These are phyloP conservation scores for Porites divaricata DNA, from an alignment of 92 coral and sea anemone species.

Conservation along the genomic window DNA sequence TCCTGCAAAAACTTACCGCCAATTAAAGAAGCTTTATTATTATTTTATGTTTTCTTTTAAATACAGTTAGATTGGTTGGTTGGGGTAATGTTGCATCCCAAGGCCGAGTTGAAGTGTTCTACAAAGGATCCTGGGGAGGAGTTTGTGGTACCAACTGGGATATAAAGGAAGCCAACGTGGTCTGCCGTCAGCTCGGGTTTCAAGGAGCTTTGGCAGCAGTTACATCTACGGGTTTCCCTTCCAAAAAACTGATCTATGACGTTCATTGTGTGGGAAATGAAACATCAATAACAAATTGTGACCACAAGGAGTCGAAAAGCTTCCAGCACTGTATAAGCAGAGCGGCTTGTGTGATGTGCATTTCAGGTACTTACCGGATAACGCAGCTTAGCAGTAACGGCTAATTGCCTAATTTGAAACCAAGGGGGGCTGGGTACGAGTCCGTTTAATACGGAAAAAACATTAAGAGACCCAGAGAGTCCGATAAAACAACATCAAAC, in stretches of 20 bases:
- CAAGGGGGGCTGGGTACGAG: no score
- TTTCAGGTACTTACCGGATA: no score
- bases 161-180: slow-evolving; percentile 3
- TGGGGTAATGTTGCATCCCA: not conserved
- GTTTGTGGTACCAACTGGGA: not conserved
- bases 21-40: not conserved
- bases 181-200: slow-evolving; percentile 24
- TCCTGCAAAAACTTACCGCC: no score
- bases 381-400: no score
- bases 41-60: not conserved
- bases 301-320: not conserved
- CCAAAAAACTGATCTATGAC: slow-evolving; percentile 27
- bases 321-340: no score
- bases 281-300: slow-evolving; percentile 31
- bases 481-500: no score
- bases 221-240: not conserved
- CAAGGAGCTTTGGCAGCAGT: not conserved
- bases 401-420: no score
- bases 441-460: no score
- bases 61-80: not conserved
- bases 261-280: slow-evolving; percentile 58
- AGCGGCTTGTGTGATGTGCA: no score
- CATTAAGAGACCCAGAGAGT: no score
- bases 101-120: not conserved
- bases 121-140: not conserved